Evolutionary conservation across 2,888 invertebrate species (phyloP), one percentile per base, ranked within the genome.

Genomic region (Yponomeuta sedellus): DNA sequence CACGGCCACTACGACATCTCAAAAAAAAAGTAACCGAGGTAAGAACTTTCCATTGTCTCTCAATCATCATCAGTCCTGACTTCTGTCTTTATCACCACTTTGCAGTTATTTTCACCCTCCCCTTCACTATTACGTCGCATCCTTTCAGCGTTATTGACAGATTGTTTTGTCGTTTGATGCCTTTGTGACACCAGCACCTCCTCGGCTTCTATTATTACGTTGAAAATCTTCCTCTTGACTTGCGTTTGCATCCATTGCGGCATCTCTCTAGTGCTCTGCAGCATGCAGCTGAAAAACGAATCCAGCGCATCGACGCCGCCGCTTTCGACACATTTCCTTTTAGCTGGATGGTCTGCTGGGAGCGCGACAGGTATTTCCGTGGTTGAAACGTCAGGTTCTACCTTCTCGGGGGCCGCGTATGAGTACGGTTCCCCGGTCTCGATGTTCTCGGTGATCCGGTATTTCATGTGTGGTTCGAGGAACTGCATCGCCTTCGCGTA

Each of bases 401-500:
- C 0, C 58, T 20, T 22, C 3, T 52, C 44, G 6, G 12, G 44
- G 16, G 16, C 16, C 1, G 16, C 6, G 44, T 16, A 52, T 52
- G 44, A 52, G 20, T 6, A 58, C 2, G 77, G 72, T 1, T 80
- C 77, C 10, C 88, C 86, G 74, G 84, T 80, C 70, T 89, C 88
- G 66, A 88, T 88, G 67, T 86, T 82, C 70, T 89, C 89, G 34
- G 89, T 88, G 57, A 89, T 87, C 22, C 89, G 80, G 70, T 90
- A 88, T 69, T 89, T 89, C 88, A 89, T 89, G 67, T 87, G 85
- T 0, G 89, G 89, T 68, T 90, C 89, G 0, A 90, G 76, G 68
- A 89, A 90, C 71, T 89, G 88, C 89, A 90, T 89, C 0, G 81
- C 82, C 71, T 88, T 90, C 12, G 88, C 89, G 67, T 89, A 90